These are phyloP conservation scores for Geophilus truncorum DNA, from an alignment of 2,888 invertebrate genomes.

Conservation along the genomic window DNA sequence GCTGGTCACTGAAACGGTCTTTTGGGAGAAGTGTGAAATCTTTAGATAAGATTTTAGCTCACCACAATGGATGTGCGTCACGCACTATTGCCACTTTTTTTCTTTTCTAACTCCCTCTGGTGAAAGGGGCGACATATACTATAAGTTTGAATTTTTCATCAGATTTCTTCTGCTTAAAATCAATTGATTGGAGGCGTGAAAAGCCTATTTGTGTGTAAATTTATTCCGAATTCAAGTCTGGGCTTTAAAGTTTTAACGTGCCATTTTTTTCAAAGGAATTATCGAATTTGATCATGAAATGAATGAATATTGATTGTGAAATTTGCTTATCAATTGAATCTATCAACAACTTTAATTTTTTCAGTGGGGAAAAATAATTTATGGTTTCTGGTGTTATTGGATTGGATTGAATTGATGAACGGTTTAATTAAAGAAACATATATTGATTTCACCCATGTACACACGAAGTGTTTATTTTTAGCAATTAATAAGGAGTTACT, in stretches of 20 bases:
- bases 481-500: too few relatives aligned
- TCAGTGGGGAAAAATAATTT: neutral
- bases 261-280: neutral
- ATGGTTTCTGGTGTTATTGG: neutral
- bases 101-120: too few relatives aligned
- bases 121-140: neutral
- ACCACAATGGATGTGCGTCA: neutral
- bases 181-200: neutral
- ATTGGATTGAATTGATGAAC: neutral
- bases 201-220: neutral
- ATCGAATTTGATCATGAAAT: too few relatives aligned
- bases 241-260: neutral
- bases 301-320: neutral
- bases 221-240: neutral
- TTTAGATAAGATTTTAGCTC: constrained; percentile 15
- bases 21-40: neutral
- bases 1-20: neutral
- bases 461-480: neutral
- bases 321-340: neutral
- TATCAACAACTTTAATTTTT: neutral
- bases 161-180: neutral
- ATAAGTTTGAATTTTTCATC: neutral
- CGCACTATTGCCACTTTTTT: neutral
- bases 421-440: neutral
- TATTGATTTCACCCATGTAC: neutral